These are phyloP conservation scores for Chamaea fasciata DNA, from an alignment of 2,113 vertebrate genomes.

Conservation along the genomic window DNA sequence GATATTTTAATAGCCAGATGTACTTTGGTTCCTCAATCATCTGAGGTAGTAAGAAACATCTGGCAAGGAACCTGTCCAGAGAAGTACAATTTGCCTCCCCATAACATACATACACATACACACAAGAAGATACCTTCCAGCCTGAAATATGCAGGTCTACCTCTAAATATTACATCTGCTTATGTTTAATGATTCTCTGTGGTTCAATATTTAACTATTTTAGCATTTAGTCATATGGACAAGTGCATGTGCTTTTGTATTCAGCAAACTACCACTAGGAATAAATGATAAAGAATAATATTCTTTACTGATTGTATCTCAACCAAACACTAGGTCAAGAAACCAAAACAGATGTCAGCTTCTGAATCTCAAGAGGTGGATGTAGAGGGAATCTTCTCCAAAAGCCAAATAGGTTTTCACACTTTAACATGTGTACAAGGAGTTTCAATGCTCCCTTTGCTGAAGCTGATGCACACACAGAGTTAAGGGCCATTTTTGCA, in stretches of 20 bases:
- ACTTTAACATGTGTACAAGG: not conserved
- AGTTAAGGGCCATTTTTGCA: not conserved
- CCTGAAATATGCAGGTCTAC: conserved; percentile 10
- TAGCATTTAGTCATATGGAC: conserved; percentile 14
- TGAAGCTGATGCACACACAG: not conserved
- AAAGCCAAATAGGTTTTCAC: conserved; percentile 30
- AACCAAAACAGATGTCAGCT: conserved; percentile 58
- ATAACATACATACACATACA: not conserved
- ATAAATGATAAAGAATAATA: conserved; percentile 23
- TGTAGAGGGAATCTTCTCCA: not conserved
- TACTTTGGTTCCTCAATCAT: conserved; percentile 57
- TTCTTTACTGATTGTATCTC: conserved; percentile 4
- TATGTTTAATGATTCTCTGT: conserved; percentile 17
- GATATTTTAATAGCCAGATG: conserved; percentile 68
- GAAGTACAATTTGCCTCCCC: conserved; percentile 18
- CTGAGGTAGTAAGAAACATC: conserved; percentile 66
- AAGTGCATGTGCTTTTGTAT: conserved; percentile 37
- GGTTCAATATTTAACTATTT: conserved; percentile 49
- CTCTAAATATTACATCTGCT: conserved; percentile 29
- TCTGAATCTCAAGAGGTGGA: conserved; percentile 38
- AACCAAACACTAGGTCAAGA: not conserved
- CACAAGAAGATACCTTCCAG: conserved; percentile 31
- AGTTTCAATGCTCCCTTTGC: not conserved
- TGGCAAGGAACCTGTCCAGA: conserved; percentile 66
- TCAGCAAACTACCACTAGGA: conserved; percentile 30